Conservation (phyloP, 2,797 vertebrate genomes). For the Pseudomugil gertrudae region DNA sequence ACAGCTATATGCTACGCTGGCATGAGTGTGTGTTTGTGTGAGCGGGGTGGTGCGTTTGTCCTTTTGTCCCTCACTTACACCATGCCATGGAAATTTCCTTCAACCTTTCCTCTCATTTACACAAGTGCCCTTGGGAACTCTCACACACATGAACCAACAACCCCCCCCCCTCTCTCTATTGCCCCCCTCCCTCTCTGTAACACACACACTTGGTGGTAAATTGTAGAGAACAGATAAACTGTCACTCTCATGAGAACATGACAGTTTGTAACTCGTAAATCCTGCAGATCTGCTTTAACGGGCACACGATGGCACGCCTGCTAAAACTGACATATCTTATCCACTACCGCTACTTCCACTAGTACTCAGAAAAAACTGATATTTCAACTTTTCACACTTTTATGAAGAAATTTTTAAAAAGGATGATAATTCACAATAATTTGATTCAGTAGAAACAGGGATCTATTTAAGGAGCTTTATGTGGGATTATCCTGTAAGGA, state of each 20-base stretch:
- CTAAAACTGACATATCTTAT: background rate
- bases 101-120: slow-evolving; percentile 59
- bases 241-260: slow-evolving; percentile 33
- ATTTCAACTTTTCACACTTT: background rate
- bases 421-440: background rate
- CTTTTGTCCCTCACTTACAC: slow-evolving; percentile 8
- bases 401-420: no score
- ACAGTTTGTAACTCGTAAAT: slow-evolving; percentile 32
- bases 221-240: slow-evolving; percentile 30
- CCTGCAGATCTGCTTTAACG: slow-evolving; percentile 7
- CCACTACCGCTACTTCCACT: background rate
- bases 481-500: no score
- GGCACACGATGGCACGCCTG: slow-evolving; percentile 20
- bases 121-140: slow-evolving; percentile 42
- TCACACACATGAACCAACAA: slow-evolving; percentile 15
- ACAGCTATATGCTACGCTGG: slow-evolving; percentile 38
- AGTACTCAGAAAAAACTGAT: background rate
- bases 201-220: slow-evolving; percentile 1
- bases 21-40: slow-evolving; percentile 15
- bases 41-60: slow-evolving; percentile 3
- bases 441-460: background rate
- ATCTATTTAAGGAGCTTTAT: no score
- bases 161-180: slow-evolving; percentile 3
- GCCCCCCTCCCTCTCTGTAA: background rate
- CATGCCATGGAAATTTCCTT: slow-evolving; percentile 63